Evolutionary conservation across 2,113 vertebrate genomes (phyloP).

Genomic region (Neodontobutis hainanensis): DNA sequence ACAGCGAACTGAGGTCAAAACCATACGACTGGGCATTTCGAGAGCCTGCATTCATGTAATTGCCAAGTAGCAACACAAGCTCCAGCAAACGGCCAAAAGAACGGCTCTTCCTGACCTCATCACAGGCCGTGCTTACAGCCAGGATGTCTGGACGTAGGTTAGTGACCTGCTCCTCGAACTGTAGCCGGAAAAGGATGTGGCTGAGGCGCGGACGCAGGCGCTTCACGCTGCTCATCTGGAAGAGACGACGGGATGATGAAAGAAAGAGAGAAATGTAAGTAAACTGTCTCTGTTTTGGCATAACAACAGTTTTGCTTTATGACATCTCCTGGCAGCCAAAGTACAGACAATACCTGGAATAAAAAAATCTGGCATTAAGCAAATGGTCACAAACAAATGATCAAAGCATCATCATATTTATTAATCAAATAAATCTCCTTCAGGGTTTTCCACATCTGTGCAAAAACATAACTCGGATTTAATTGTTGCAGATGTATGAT

Average conservation of each 20-base stretch:
- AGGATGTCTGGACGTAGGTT: conserved; percentile 95
- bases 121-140: conserved; percentile 91
- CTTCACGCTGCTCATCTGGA: conserved; percentile 95
- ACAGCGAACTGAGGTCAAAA: conserved; percentile 94
- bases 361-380: not conserved
- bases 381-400: not conserved
- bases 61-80: conserved; percentile 93
- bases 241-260: conserved; percentile 44
- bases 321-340: not conserved
- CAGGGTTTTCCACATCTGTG: too few relatives aligned
- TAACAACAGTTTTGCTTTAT: not conserved
- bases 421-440: too few relatives aligned
- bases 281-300: not conserved
- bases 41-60: conserved; percentile 98
- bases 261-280: conserved; percentile 4
- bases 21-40: conserved; percentile 94
- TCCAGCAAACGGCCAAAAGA: conserved; percentile 91
- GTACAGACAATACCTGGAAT: not conserved
- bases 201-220: conserved; percentile 89
- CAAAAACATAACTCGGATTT: too few relatives aligned
- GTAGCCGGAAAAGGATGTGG: conserved; percentile 96
- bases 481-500: too few relatives aligned
- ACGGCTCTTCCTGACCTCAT: conserved; percentile 91
- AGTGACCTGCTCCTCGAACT: conserved; percentile 97
- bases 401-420: not conserved